Evolutionary conservation across 2,797 vertebrate species (phyloP).

Genomic region (Gouania willdenowi): DNA sequence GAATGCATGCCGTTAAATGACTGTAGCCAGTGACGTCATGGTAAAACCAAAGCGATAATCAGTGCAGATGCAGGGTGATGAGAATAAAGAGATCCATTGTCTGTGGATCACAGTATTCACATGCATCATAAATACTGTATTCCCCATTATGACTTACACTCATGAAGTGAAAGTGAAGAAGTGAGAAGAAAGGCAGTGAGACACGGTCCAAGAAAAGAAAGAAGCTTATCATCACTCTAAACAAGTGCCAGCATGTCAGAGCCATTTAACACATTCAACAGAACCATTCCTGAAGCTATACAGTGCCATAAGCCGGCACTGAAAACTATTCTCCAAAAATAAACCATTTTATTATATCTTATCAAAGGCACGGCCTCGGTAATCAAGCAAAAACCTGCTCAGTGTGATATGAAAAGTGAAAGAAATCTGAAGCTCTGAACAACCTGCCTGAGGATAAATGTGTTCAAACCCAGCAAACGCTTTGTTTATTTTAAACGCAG

Average conservation of each 20-base stretch:
- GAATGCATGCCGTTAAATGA: neutral
- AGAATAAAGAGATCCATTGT: conserved; percentile 48
- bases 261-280: neutral
- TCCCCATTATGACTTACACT: no score
- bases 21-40: conserved; percentile 28
- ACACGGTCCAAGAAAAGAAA: no score
- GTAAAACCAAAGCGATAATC: conserved; percentile 17
- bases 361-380: neutral
- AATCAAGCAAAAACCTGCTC: neutral
- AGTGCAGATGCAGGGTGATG: neutral
- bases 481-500: no score
- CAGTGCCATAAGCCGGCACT: neutral
- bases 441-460: conserved; percentile 2
- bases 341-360: neutral
- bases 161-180: no score
- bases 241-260: conserved; percentile 10
- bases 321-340: neutral
- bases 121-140: no score
- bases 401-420: neutral
- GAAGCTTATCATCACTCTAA: no score
- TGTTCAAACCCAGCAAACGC: no score
- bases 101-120: no score
- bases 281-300: neutral
- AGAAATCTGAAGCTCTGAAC: neutral
- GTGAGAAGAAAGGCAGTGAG: neutral